Evolutionary conservation across 2,797 vertebrate species (phyloP).

Genomic region (Balearica regulorum): DNA sequence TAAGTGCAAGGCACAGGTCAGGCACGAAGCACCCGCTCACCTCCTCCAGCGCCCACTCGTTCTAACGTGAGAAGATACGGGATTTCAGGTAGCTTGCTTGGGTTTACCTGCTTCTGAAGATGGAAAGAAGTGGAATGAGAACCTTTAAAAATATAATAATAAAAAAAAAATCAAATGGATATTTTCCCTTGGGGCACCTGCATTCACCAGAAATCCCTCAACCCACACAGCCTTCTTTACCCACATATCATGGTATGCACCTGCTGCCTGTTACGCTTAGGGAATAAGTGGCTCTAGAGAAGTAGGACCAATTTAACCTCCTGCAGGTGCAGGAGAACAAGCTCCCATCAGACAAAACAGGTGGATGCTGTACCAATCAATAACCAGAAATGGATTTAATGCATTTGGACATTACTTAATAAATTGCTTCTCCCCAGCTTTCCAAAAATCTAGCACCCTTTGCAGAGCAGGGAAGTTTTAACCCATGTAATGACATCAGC

Average conservation of each 20-base stretch:
- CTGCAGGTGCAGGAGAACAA: background rate
- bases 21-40: background rate
- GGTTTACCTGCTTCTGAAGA: background rate
- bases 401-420: accelerated
- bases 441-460: background rate
- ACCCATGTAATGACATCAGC: accelerated
- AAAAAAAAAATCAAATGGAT: background rate
- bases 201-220: background rate
- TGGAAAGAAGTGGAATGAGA: background rate
- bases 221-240: background rate
- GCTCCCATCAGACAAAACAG: background rate
- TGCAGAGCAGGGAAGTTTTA: background rate
- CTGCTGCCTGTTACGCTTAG: background rate
- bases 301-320: background rate
- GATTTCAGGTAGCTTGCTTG: background rate
- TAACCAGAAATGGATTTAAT: background rate
- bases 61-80: background rate
- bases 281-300: background rate
- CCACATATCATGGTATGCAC: accelerated
- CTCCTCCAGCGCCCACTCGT: background rate
- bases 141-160: background rate
- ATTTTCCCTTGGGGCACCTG: background rate
- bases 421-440: background rate
- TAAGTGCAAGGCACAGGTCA: background rate
- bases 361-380: accelerated